phyloP scores from a whole-genome alignment of 2,113 vertebrate species.

The Scomber colias region DNA sequence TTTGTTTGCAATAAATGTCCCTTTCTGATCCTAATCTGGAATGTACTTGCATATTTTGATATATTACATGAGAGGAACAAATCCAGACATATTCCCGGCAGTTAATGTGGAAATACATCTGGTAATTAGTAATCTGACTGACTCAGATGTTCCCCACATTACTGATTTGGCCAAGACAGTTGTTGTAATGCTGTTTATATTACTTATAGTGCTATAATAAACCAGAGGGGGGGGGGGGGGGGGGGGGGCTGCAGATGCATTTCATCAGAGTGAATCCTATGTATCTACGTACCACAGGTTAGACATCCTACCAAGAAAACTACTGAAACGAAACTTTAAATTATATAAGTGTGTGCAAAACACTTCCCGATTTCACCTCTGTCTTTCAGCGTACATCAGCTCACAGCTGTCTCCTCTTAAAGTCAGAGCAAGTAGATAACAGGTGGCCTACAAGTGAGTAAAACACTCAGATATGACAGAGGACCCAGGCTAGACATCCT shows the following conservation, averaged over 20 bases:
- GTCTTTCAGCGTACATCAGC: background rate
- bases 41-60: background rate
- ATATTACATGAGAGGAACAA: background rate
- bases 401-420: background rate
- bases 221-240: background rate
- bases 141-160: background rate
- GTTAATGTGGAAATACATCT: background rate
- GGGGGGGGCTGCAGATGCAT: background rate
- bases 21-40: background rate
- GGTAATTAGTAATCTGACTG: constrained; percentile 1
- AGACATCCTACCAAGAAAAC: background rate
- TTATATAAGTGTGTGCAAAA: background rate
- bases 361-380: background rate
- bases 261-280: background rate
- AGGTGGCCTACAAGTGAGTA: constrained; percentile 17
- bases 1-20: background rate
- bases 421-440: background rate
- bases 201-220: constrained; percentile 9
- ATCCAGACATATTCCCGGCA: constrained; percentile 8
- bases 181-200: background rate
- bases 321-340: background rate
- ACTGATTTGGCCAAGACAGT: background rate
- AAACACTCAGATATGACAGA: background rate
- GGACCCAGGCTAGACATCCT: constrained; percentile 59
- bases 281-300: background rate